Base-by-base conservation (phyloP, 1,140 invertebrate genomes). In the Frieseomelitta varia region DNA sequence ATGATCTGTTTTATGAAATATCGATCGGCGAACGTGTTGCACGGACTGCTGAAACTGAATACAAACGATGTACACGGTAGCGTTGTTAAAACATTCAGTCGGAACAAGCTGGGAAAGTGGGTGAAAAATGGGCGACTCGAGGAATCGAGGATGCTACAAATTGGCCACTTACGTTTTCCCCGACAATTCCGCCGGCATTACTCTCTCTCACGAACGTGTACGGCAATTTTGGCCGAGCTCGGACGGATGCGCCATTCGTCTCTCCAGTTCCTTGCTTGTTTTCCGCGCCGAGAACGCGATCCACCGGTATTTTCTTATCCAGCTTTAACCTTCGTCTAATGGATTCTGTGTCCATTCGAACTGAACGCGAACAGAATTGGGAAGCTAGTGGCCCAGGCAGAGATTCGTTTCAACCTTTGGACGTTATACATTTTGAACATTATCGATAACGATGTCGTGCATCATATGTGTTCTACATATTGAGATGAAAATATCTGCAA, bases 81-180 rank as follows among this genome's bases (percentile, higher is more conserved):
- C 53, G 61, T 83, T 83, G 76, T 84, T 79, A 67, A 84, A 84
- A 84, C 56, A 73, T 72, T 84, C 76, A 53, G 34, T 56, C n/a
- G 74, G 12, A 69, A 71, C 53, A 53, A 72, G 39, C 34, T 61
- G 30, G 74, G 11, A 47, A 83, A 78, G 51, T 65, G n/a, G 77
- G 30, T 84, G 77, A 84, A 84, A 84, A 84, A 84, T 79, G 56
- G 56, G 67, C 27, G 63, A 58, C 55, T 63, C 65, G 17, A 2
- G 73, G 77, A n/a, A 84, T 39, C 65, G 81, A 65, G 82, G 56
- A 51, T 58, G 77, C 56, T 79, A 73, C 82, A 84, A 84, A 84
- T 84, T 84, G 82, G 82, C 82, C 82, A 84, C 77, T 84, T 79
- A 79, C 47, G 30, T 79, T 79, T 11, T 47, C 39, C 39, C 53